These are phyloP conservation scores for Eumerus sabulonum DNA, from an alignment of 2,888 invertebrate genomes.

Conservation along the genomic window DNA sequence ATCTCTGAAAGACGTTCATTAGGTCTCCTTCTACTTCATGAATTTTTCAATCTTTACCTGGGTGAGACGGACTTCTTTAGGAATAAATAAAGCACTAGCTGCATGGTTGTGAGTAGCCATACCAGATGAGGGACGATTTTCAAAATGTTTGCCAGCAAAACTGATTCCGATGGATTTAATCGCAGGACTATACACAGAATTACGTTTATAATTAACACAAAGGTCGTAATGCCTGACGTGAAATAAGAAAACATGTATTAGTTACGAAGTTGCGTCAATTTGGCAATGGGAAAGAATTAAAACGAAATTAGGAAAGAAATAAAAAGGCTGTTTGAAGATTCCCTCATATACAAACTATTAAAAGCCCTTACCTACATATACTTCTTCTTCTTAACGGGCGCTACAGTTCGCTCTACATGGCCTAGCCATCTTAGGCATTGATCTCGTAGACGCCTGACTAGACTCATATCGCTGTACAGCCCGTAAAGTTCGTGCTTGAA, in stretches of 20 bases:
- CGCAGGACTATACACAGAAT: constrained; percentile 61
- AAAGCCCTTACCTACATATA: too few relatives aligned
- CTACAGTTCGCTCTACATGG: too few relatives aligned
- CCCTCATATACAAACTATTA: too few relatives aligned
- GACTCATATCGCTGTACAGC: too few relatives aligned
- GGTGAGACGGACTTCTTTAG: constrained; percentile 80
- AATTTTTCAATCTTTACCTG: constrained; percentile 72
- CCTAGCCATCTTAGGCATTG: too few relatives aligned
- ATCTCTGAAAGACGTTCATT: constrained; percentile 79
- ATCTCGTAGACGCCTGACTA: too few relatives aligned
- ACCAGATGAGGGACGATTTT: constrained; percentile 82
- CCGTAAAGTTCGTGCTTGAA: too few relatives aligned
- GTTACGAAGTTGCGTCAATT: too few relatives aligned
- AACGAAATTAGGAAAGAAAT: too few relatives aligned
- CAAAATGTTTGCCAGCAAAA: constrained; percentile 48
- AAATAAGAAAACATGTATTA: not conserved
- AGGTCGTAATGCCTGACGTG: constrained; percentile 62
- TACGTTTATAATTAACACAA: constrained; percentile 67
- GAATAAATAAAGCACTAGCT: constrained; percentile 83
- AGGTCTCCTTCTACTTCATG: not conserved
- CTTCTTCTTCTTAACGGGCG: too few relatives aligned
- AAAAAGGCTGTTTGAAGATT: too few relatives aligned
- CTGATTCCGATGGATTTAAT: constrained; percentile 49
- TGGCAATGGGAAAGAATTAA: too few relatives aligned
- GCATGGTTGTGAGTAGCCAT: constrained; percentile 82